phyloP scores from a whole-genome alignment of 2,797 vertebrate species.

The Catharus ustulatus region DNA sequence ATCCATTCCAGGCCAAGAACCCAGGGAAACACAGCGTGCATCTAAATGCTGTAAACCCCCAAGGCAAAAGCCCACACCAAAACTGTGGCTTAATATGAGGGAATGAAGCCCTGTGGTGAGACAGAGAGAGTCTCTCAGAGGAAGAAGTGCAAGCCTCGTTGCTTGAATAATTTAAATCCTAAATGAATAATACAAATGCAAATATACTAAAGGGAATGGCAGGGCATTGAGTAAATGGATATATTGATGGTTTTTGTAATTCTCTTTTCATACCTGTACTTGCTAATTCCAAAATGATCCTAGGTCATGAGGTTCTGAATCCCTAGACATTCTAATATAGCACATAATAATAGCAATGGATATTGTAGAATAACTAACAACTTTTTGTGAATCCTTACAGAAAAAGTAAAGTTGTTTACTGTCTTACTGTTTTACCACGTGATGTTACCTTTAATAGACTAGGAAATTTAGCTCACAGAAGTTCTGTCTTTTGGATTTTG shows the following conservation, averaged over 20 bases:
- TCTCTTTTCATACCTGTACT: conserved; percentile 3
- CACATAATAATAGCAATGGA: background rate
- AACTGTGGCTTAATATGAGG: background rate
- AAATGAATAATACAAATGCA: conserved; percentile 67
- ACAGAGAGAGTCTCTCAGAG: conserved; percentile 30
- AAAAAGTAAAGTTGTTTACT: background rate
- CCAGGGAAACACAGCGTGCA: background rate
- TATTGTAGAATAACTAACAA: background rate
- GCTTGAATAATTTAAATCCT: conserved; percentile 65
- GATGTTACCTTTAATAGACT: background rate
- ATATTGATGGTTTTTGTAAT: background rate
- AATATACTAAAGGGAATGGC: conserved; percentile 29
- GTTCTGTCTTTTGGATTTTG: background rate
- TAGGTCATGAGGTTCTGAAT: background rate
- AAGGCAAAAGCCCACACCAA: conserved; percentile 1
- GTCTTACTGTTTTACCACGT: background rate
- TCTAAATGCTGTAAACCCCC: background rate
- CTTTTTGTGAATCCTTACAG: background rate
- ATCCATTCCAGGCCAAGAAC: background rate
- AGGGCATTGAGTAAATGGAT: background rate
- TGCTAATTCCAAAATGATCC: background rate
- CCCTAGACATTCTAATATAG: background rate
- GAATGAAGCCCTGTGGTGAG: conserved; percentile 34
- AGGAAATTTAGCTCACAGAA: background rate
- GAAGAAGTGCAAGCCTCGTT: conserved; percentile 24